A percentile compares a stretch with the other conserved stretches of the same genome.
Evolutionary conservation across 2,888 invertebrate genomes (phyloP).

Genomic region (Embidobia sp.): DNA sequence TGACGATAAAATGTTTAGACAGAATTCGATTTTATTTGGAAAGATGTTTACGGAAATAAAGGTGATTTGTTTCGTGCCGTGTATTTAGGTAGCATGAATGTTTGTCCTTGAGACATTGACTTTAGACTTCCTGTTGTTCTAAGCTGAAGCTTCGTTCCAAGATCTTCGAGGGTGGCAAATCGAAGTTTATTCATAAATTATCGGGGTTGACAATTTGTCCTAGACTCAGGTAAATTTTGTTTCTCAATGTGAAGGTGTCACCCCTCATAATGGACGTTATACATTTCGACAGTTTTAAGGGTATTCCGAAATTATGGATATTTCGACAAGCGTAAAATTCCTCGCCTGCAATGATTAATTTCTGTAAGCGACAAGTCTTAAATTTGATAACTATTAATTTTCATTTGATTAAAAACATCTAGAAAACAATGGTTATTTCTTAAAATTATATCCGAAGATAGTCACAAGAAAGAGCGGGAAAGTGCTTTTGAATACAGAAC

Average conservation of each 20-base stretch:
- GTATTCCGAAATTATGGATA: background rate
- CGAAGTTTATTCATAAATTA: slow-evolving; percentile 31
- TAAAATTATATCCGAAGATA: too few species aligned
- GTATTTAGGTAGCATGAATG: background rate
- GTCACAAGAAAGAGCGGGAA: too few species aligned
- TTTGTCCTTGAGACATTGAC: slow-evolving; percentile 18
- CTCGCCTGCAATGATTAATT: too few species aligned
- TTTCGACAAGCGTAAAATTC: too few species aligned
- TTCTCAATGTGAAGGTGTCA: background rate
- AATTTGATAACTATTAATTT: too few species aligned
- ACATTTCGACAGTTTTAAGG: slow-evolving; percentile 18
- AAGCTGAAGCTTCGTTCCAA: slow-evolving; percentile 5
- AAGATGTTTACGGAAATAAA: slow-evolving; percentile 4
- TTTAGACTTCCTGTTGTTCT: slow-evolving; percentile 14
- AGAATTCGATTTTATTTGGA: background rate
- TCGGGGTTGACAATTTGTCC: slow-evolving; percentile 15
- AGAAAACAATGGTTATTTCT: too few species aligned
- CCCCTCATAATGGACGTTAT: slow-evolving; percentile 10
- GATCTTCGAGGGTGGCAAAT: slow-evolving; percentile 45
- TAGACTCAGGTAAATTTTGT: slow-evolving; percentile 17
- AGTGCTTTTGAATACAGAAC: too few species aligned
- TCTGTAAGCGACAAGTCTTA: too few species aligned
- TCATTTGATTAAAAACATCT: too few species aligned
- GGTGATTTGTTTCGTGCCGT: slow-evolving; percentile 11
- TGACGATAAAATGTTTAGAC: slow-evolving; percentile 11